Evolutionary conservation across 2,113 vertebrate species (phyloP), one percentile per base, ranked within the genome.

Genomic region (Rattus rattus): DNA sequence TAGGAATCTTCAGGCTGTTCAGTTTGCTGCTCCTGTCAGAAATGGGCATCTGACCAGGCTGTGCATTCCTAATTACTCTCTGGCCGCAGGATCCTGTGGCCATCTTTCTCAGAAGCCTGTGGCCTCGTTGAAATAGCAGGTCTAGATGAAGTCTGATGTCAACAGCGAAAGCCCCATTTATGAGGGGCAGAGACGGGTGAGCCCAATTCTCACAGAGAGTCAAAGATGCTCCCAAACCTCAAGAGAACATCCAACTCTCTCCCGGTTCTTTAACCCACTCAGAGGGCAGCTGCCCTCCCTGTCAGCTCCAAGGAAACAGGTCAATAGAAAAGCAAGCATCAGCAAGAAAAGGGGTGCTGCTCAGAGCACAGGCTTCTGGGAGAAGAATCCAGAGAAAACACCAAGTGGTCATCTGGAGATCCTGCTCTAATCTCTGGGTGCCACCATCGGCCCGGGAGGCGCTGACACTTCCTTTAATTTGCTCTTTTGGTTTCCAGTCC

Each of bases 341-440:
- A 86, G 0, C 22, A 39, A 83, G 61, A 91, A 87, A 95, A 26
- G 56, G 61, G 14, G 3, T 26, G 84, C 63, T 63, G 79, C 81
- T 65, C n/a, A 77, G 75, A 95, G 39, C 20, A 49, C 20, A n/a
- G 24, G 39, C 75, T 65, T 95, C 70, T 49, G 49, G 73, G 87
- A 92, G 83, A 70, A 90, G 69, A 90, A 80, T 56, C 63, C 90
- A 88, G 84, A 79, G 30, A 88, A 90, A 92, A 97, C 11, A 70
- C 28, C 36, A 65, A 59, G 8, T 39, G 24, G 10, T 76, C 76
- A 19, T 90, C 88, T 79, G 36, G 16, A 90, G 30, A 8, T 67
- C 12, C 61, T 49, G 65, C 3, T 11, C 54, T 36, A 36, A 49
- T 90, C 26, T 69, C 39, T 17, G 54, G 61, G 3, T 69, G 63